Conservation (phyloP, 2,888 invertebrate genomes). For the Entomobrya multifasciata region DNA sequence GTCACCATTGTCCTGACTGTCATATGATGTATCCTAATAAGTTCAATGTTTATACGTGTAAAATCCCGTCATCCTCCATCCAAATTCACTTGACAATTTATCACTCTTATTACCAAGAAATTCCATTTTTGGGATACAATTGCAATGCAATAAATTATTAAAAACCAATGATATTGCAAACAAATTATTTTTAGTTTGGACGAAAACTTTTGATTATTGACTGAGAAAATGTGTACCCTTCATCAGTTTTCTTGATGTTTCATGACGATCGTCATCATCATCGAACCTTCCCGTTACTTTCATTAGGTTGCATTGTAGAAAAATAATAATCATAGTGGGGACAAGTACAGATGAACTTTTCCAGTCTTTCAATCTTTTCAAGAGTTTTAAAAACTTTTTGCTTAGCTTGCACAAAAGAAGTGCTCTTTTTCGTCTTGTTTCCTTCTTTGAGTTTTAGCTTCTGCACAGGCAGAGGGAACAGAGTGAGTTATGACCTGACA, state of each 20-base stretch:
- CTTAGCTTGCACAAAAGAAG: conserved; percentile 50
- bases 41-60: conserved; percentile 3
- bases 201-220: conserved; percentile 6
- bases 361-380: conserved; percentile 2
- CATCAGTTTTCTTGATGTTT: background rate
- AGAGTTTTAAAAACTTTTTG: too few relatives aligned
- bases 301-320: conserved; percentile 21
- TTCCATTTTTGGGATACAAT: conserved; percentile 19
- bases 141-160: too few relatives aligned
- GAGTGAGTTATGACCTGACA: conserved; percentile 64
- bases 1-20: conserved; percentile 79
- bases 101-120: background rate
- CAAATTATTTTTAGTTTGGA: too few relatives aligned
- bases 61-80: background rate
- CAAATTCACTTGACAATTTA: conserved; percentile 31
- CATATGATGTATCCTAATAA: conserved; percentile 48
- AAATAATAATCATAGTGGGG: conserved; percentile 34
- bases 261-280: conserved; percentile 16
- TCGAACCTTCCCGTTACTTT: conserved; percentile 31
- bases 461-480: background rate
- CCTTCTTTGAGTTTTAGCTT: background rate
- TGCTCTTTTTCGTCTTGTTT: conserved; percentile 22
- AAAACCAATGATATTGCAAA: too few relatives aligned
- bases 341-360: conserved; percentile 60
- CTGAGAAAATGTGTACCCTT: background rate